A percentile compares a stretch with the other conserved stretches of the same genome.
Conservation (phyloP, 1,140 invertebrate species). For the Wiebesia pumilae region DNA sequence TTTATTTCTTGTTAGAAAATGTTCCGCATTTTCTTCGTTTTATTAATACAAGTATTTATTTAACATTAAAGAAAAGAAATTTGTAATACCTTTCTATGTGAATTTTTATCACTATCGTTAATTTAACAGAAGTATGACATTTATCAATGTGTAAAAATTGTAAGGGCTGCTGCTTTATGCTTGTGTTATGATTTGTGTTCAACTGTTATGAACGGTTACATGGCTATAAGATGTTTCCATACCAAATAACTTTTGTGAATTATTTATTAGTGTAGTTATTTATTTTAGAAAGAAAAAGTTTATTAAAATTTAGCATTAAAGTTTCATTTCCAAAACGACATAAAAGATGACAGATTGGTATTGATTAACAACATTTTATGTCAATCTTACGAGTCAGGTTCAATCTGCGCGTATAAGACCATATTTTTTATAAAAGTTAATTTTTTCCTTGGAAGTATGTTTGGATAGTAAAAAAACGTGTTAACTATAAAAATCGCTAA, state of each 20-base stretch:
- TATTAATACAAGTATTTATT: not conserved
- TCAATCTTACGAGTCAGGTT: not conserved
- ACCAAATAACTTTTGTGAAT: not conserved
- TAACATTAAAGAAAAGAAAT: not conserved
- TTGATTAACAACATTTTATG: constrained; percentile 7
- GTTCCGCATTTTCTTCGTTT: not conserved
- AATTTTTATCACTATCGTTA: not conserved
- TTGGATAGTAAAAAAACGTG: not conserved
- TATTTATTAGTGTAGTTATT: not conserved
- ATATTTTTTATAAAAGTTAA: not conserved
- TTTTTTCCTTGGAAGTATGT: not conserved
- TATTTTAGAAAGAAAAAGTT: not conserved
- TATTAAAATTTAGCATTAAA: not conserved
- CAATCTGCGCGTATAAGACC: not conserved
- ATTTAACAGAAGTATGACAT: not conserved
- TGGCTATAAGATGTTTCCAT: not conserved
- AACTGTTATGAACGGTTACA: not conserved
- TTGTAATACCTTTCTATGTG: not conserved
- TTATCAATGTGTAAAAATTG: not conserved
- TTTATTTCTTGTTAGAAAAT: not conserved
- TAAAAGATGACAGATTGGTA: not conserved
- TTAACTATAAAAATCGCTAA: constrained; percentile 8
- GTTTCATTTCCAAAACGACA: not conserved
- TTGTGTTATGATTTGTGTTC: too few species aligned
- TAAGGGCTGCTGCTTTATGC: too few species aligned